Percentiles rank a stretch among this genome's conserved stretches.
These are phyloP conservation scores for Anoplius nigerrimus DNA, from an alignment of 2,888 invertebrate species.

Conservation along the genomic window DNA sequence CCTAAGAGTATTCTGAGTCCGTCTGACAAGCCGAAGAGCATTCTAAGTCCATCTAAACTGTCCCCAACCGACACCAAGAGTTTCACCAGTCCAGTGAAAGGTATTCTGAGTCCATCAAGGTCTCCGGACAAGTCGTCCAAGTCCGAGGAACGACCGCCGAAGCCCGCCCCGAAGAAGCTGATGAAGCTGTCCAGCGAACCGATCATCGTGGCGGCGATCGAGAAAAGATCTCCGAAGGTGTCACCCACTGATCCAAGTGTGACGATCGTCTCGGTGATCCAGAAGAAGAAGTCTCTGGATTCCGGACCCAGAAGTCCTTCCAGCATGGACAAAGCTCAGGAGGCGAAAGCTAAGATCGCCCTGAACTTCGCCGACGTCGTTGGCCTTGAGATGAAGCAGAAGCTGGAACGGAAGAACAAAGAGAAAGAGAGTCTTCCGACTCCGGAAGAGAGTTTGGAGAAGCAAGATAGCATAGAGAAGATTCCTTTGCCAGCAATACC, in stretches of 20 bases:
- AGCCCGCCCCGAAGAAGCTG: slow-evolving; percentile 64
- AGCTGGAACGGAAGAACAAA: slow-evolving; percentile 62
- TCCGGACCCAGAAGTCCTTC: slow-evolving; percentile 36
- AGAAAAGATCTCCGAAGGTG: slow-evolving; percentile 61
- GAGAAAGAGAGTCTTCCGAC: slow-evolving; percentile 60
- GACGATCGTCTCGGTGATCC: slow-evolving; percentile 65
- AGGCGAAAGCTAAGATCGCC: slow-evolving; percentile 47
- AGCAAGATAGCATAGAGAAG: slow-evolving; percentile 72
- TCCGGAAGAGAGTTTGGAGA: slow-evolving; percentile 67
- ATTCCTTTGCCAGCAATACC: slow-evolving; percentile 72
- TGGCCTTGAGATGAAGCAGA: slow-evolving; percentile 67
- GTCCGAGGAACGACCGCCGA: slow-evolving; percentile 50
- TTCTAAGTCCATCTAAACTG: slow-evolving; percentile 49
- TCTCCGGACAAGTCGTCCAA: slow-evolving; percentile 61
- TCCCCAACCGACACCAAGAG: slow-evolving; percentile 62
- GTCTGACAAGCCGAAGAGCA: slow-evolving; percentile 36
- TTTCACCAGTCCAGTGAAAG: slow-evolving; percentile 57
- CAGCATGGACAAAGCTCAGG: slow-evolving; percentile 27
- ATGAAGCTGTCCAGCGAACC: slow-evolving; percentile 62
- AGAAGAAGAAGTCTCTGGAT: slow-evolving; percentile 66
- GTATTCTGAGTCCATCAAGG: slow-evolving; percentile 25
- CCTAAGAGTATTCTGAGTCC: slow-evolving; percentile 60
- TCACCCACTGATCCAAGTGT: slow-evolving; percentile 66
- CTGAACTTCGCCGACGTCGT: slow-evolving; percentile 68
- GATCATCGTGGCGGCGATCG: slow-evolving; percentile 61